phyloP scores from a whole-genome alignment of 2,888 invertebrate species.

The Drosophila greeni region DNA sequence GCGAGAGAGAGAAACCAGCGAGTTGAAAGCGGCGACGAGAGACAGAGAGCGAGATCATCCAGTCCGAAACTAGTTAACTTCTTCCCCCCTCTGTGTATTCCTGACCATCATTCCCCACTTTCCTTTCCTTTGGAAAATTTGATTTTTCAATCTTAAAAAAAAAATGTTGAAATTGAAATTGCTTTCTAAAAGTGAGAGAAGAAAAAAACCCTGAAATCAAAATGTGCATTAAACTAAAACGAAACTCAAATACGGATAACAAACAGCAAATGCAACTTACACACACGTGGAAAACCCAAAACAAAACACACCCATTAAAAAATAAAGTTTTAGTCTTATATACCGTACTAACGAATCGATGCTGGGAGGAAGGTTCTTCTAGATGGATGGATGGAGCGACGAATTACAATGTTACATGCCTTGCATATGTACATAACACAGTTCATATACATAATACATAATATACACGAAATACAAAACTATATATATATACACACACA shows the following conservation, averaged over 20 bases:
- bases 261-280: conserved; percentile 10
- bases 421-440: conserved; percentile 67
- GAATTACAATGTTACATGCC: conserved; percentile 42
- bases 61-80: conserved; percentile 12
- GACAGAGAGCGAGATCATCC: conserved; percentile 2
- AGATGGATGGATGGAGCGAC: conserved; percentile 12
- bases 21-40: not conserved
- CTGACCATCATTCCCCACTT: conserved; percentile 11
- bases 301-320: conserved; percentile 22
- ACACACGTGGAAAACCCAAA: not conserved
- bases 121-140: conserved; percentile 58
- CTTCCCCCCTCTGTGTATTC: conserved; percentile 15
- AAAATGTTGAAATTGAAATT: conserved; percentile 47
- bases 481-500: conserved; percentile 29
- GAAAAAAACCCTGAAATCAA: conserved; percentile 38
- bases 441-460: conserved; percentile 55
- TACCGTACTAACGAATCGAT: conserved; percentile 12
- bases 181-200: conserved; percentile 62
- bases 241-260: conserved; percentile 43
- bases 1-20: too few relatives aligned
- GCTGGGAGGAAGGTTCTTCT: conserved; percentile 17
- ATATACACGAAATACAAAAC: conserved; percentile 35
- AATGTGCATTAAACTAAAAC: conserved; percentile 40
- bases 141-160: conserved; percentile 64
- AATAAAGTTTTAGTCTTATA: conserved; percentile 37